phyloP scores from a whole-genome alignment of 2,888 invertebrate species.

The Calameuta pallipes region DNA sequence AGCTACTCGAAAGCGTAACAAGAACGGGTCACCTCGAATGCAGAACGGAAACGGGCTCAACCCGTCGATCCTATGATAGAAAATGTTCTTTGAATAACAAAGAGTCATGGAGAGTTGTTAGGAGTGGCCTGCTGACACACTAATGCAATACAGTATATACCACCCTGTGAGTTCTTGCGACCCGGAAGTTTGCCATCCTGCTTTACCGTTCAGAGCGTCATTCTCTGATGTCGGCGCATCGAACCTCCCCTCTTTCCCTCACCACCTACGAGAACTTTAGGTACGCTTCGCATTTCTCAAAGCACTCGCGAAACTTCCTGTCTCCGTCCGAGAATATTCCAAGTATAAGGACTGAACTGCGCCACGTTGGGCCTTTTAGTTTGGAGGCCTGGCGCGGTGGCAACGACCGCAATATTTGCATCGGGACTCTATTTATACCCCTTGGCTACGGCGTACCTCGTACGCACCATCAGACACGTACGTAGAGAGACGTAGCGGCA shows the following conservation, averaged over 20 bases:
- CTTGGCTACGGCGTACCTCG: background rate
- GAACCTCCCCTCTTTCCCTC: background rate
- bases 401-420: conserved; percentile 40
- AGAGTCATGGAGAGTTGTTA: conserved; percentile 25
- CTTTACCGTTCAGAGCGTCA: background rate
- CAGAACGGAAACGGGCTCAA: conserved; percentile 3
- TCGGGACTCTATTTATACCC: conserved; percentile 33
- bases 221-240: background rate
- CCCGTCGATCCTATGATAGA: conserved; percentile 20
- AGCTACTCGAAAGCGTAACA: background rate
- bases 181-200: background rate
- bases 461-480: background rate
- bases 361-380: background rate
- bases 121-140: conserved; percentile 47
- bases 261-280: background rate
- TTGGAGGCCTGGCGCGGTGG: conserved; percentile 14
- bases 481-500: background rate
- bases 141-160: conserved; percentile 22
- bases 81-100: conserved; percentile 35
- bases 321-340: background rate
- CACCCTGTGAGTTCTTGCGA: background rate
- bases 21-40: background rate
- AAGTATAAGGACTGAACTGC: background rate
- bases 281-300: background rate
- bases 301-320: background rate